Evolutionary conservation across 2,113 vertebrate genomes (phyloP), one percentile per base, ranked within the genome.

Genomic region (Cariama cristata): DNA sequence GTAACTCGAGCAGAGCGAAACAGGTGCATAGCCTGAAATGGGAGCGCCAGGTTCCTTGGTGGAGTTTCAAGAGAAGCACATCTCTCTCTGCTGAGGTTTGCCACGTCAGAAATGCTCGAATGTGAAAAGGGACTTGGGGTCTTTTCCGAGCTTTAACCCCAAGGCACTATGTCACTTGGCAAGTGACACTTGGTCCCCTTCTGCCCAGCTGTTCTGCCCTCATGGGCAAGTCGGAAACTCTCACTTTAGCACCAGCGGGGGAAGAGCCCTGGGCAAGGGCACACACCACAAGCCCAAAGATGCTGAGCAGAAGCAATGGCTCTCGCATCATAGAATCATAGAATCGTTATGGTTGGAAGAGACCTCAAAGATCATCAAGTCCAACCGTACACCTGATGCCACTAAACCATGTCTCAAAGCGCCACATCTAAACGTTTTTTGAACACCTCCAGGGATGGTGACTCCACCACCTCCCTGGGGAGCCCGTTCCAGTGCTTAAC

Each of bases 221-320:
- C 14, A 4, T 30, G n/a, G 40, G 44, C 1, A 1, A 16, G 45
- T 6, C 64, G 66, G 59, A 84, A 92, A 69, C 30, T 38, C 5
- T 0, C 8, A 3, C 17, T 72, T 73, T 0, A 52, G 49, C 22
- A 27, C 18, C 1, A 9, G 13, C 0, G 4, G 42, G 52, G 23
- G 33, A n/a, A 80, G 69, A 53, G 9, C 82, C 64, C 45, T 28
- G 45, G 20, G 14, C 42, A 18, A n/a, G 27, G 32, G 53, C 33
- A 22, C 14, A 22, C 3, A 3, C 58, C 56, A 42, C 6, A 18
- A 44, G 45, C 49, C 33, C 4, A 3, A 6, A 69, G 85, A 40
- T 5, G 30, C 81, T 44, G 55, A 86, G 68, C 30, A 30, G 35
- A 79, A 40, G 26, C n/a, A 22, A 16, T 6, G 42, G n/a, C 16